These are phyloP conservation scores for Gymnorhina tibicen DNA, from an alignment of 2,113 vertebrate species.

Conservation along the genomic window DNA sequence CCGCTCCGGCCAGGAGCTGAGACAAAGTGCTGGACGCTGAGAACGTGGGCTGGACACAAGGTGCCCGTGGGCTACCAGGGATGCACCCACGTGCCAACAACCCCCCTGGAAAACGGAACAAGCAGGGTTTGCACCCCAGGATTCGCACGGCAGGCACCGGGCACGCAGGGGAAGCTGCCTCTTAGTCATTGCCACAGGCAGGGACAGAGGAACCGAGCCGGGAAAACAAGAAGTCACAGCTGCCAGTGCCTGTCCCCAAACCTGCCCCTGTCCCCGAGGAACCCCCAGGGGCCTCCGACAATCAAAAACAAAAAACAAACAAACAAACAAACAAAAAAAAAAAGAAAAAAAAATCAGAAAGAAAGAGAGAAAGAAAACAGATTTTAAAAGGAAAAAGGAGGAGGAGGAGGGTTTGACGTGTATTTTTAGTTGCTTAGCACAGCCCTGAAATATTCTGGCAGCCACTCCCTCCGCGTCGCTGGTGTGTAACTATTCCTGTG, in stretches of 20 bases:
- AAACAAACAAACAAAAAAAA: too few relatives aligned
- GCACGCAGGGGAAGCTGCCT: background rate
- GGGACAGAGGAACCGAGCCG: background rate
- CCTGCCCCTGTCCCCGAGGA: background rate
- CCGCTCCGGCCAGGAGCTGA: rapidly evolving
- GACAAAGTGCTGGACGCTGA: rapidly evolving
- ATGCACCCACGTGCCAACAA: rapidly evolving
- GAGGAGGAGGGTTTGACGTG: background rate
- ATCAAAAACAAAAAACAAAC: background rate
- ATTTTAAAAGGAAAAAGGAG: background rate
- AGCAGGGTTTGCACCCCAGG: background rate
- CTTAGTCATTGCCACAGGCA: background rate
- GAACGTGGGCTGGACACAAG: rapidly evolving
- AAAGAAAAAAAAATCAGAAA: background rate
- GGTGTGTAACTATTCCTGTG: constrained; percentile 57
- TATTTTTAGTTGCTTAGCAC: constrained; percentile 76
- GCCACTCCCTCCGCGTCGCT: constrained; percentile 66
- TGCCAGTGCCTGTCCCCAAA: background rate
- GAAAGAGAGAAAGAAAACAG: background rate
- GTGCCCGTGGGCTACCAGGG: rapidly evolving
- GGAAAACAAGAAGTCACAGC: background rate
- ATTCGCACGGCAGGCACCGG: background rate
- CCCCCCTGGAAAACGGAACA: background rate
- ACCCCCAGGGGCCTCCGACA: background rate
- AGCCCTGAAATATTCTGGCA: constrained; percentile 70